Evolutionary conservation across 1,140 invertebrate genomes (phyloP).

Genomic region (Drosophila funebris): DNA sequence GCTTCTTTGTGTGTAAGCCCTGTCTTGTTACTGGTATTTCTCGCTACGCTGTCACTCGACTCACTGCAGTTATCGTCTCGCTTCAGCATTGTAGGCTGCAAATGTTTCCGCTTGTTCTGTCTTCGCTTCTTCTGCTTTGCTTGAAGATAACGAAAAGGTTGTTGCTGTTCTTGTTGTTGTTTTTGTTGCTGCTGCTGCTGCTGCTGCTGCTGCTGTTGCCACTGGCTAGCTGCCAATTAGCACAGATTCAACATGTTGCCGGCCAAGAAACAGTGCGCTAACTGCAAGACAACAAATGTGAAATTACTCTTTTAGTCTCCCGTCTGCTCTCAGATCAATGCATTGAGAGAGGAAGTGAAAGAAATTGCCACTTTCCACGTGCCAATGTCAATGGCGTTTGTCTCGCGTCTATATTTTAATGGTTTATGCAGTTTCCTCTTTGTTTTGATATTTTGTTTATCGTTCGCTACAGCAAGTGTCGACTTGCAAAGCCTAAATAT

Average conservation of each 20-base stretch:
- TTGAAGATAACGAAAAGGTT: background rate
- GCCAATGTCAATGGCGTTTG: slow-evolving; percentile 43
- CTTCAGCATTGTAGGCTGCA: slow-evolving; percentile 46
- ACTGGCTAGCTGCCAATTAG: slow-evolving; percentile 60
- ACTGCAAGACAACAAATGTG: slow-evolving; percentile 50
- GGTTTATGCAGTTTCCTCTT: background rate
- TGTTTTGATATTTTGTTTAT: slow-evolving; percentile 28
- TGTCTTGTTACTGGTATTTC: slow-evolving; percentile 19
- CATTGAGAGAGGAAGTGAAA: background rate
- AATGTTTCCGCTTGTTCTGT: slow-evolving; percentile 10
- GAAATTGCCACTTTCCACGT: background rate
- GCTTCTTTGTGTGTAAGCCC: slow-evolving; percentile 14
- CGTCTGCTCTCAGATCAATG: background rate
- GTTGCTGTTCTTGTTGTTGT: slow-evolving; percentile 5
- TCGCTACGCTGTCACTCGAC: background rate
- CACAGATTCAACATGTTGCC: slow-evolving; percentile 54
- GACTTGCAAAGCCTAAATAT: slow-evolving; percentile 15
- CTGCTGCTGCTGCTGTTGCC: background rate
- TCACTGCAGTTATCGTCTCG: slow-evolving; percentile 17
- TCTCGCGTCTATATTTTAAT: background rate
- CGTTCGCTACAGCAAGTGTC: too few relatives aligned
- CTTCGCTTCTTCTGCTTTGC: background rate
- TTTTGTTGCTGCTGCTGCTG: slow-evolving; percentile 9
- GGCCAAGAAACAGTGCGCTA: slow-evolving; percentile 8
- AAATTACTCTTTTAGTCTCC: slow-evolving; percentile 24